Conservation (phyloP, 2,888 invertebrate species). For the Kuschelorhynchus macadamiae region DNA sequence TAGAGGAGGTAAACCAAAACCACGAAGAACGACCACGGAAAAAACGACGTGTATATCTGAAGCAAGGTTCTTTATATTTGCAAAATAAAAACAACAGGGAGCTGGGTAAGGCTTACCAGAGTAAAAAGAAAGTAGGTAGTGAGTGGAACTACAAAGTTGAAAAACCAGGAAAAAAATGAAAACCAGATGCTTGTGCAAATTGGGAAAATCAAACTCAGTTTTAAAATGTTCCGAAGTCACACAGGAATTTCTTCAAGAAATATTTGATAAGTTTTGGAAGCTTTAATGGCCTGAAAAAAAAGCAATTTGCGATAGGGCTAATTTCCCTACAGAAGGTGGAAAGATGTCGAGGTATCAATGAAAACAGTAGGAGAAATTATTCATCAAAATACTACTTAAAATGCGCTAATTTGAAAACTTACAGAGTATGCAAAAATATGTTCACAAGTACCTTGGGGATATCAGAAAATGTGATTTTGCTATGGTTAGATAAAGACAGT, state of each 20-base stretch:
- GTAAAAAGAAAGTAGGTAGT: conserved; percentile 4
- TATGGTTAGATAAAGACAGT: conserved; percentile 2
- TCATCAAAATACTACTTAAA: conserved; percentile 7
- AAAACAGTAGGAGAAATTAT: conserved; percentile 18
- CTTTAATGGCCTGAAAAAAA: conserved; percentile 25
- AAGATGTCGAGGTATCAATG: conserved; percentile 6
- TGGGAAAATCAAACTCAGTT: conserved; percentile 10
- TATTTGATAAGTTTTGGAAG: conserved; percentile 29
- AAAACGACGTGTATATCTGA: conserved; percentile 17
- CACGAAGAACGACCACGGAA: conserved; percentile 6
- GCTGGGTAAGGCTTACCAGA: conserved; percentile 11
- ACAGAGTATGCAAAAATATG: conserved; percentile 17
- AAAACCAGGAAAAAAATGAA: conserved; percentile 5
- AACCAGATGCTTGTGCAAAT: conserved; percentile 12
- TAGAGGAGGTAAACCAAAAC: not conserved
- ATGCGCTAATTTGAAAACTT: not conserved
- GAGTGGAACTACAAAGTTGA: conserved; percentile 9
- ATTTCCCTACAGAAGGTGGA: conserved; percentile 4
- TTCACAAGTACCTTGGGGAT: conserved; percentile 7
- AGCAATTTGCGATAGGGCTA: conserved; percentile 6
- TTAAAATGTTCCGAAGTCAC: conserved; percentile 4
- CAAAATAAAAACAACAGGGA: conserved; percentile 20
- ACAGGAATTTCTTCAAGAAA: conserved; percentile 7
- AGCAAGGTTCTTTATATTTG: conserved; percentile 15
- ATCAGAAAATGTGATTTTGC: conserved; percentile 2